These are phyloP conservation scores for Himalopsyche tibetana DNA, from an alignment of 2,888 invertebrate species.

Conservation along the genomic window DNA sequence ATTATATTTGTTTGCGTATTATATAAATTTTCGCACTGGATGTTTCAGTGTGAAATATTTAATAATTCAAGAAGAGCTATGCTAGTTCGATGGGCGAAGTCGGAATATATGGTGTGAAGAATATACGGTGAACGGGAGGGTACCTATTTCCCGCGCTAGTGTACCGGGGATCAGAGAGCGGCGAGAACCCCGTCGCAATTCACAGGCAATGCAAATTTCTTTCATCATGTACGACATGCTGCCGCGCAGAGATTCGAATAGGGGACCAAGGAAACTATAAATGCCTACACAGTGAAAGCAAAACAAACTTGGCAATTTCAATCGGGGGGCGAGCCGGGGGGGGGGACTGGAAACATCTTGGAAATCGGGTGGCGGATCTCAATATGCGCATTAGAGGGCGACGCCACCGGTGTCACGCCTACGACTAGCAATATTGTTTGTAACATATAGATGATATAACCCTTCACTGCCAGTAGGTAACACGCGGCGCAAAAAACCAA, in stretches of 20 bases:
- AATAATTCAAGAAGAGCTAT: not conserved
- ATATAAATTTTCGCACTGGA: not conserved
- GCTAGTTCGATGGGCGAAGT: not conserved
- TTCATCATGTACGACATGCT: conserved; percentile 32
- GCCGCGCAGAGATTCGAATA: conserved; percentile 36
- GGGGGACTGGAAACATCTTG: conserved; percentile 44
- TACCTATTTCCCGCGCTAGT: conserved; percentile 15
- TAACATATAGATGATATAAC: conserved; percentile 46
- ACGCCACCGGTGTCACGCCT: conserved; percentile 63
- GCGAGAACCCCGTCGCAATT: conserved; percentile 18
- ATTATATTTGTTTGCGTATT: too few species aligned
- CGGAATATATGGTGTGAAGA: conserved; percentile 13
- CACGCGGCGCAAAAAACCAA: conserved; percentile 41
- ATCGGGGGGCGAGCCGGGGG: conserved; percentile 47
- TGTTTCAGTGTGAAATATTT: not conserved
- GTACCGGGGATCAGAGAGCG: conserved; percentile 19
- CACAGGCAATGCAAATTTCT: conserved; percentile 39
- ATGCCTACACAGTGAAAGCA: conserved; percentile 53
- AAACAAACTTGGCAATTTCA: conserved; percentile 64
- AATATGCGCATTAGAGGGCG: conserved; percentile 63
- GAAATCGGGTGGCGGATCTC: conserved; percentile 55
- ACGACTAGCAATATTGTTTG: conserved; percentile 62
- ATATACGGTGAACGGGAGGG: not conserved
- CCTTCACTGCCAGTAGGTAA: conserved; percentile 36
- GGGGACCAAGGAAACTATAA: conserved; percentile 41